Conservation (phyloP, 2,888 invertebrate species). For the Amphipoea lucens region DNA sequence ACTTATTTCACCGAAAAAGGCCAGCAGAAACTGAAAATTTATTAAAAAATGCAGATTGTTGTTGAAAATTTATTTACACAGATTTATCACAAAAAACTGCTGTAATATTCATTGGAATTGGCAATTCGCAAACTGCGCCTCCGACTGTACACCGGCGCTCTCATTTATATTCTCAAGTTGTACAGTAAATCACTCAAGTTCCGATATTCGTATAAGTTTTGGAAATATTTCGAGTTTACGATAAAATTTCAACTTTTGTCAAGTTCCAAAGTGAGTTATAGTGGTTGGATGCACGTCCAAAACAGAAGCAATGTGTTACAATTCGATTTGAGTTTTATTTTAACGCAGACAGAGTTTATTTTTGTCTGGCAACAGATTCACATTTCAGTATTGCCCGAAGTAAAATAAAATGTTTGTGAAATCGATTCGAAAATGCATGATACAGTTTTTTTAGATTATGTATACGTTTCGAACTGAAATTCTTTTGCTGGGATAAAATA, state of each 20-base stretch:
- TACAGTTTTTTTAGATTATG: constrained; percentile 58
- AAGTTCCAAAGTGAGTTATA: constrained; percentile 79
- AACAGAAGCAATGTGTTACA: constrained; percentile 57
- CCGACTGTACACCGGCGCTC: constrained; percentile 58
- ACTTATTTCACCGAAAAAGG: not conserved
- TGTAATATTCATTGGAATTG: constrained; percentile 62
- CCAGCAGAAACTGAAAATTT: not conserved
- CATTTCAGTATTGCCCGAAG: constrained; percentile 59
- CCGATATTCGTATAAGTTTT: constrained; percentile 72
- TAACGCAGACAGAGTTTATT: constrained; percentile 31
- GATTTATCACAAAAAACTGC: constrained; percentile 55
- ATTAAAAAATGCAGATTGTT: constrained; percentile 39
- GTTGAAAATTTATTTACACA: constrained; percentile 36
- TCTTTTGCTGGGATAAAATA: constrained; percentile 35
- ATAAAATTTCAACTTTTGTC: constrained; percentile 84
- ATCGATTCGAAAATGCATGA: constrained; percentile 60
- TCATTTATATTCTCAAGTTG: constrained; percentile 75
- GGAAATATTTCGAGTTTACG: constrained; percentile 80
- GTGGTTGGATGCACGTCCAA: constrained; percentile 69
- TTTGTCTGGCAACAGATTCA: constrained; percentile 37
- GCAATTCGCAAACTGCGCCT: constrained; percentile 58
- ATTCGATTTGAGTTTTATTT: constrained; percentile 44
- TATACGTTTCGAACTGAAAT: constrained; percentile 35
- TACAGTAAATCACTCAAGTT: constrained; percentile 80
- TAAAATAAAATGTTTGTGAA: constrained; percentile 66